Evolutionary conservation across 2,797 vertebrate species (phyloP).

Genomic region (Notolabrus celidotus): DNA sequence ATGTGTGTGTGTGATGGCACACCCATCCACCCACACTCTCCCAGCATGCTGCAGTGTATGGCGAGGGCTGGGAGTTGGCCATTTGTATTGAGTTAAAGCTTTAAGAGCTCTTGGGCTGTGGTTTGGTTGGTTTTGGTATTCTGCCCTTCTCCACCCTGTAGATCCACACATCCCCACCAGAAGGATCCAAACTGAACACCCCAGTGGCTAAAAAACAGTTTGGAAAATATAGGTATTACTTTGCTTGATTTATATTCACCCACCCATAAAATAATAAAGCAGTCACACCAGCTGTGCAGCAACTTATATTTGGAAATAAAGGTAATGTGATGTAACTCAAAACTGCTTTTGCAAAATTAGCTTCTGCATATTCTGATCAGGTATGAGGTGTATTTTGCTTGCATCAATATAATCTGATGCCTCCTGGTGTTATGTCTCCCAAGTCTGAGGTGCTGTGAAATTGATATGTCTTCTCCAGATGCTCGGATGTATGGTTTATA

Average conservation of each 20-base stretch:
- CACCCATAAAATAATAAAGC: slow-evolving; percentile 21
- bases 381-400: slow-evolving; percentile 7
- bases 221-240: slow-evolving; percentile 41
- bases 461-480: slow-evolving; percentile 61
- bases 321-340: slow-evolving; percentile 8
- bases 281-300: slow-evolving; percentile 6
- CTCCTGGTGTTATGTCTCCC: slow-evolving; percentile 15
- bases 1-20: slow-evolving; percentile 60
- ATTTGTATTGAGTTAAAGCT: slow-evolving; percentile 61
- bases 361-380: slow-evolving; percentile 3
- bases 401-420: slow-evolving; percentile 23
- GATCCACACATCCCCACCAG: slow-evolving; percentile 45
- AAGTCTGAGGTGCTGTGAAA: slow-evolving; percentile 17
- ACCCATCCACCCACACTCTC: slow-evolving; percentile 74
- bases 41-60: slow-evolving; percentile 47
- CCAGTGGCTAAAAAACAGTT: slow-evolving; percentile 11
- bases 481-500: slow-evolving; percentile 46
- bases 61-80: slow-evolving; percentile 45
- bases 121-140: slow-evolving; percentile 62
- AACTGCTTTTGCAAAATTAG: not conserved
- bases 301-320: not conserved
- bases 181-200: slow-evolving; percentile 31
- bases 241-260: slow-evolving; percentile 32
- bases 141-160: slow-evolving; percentile 66
- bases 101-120: slow-evolving; percentile 54